These are phyloP conservation scores for Oxyteleia sp. DNA, from an alignment of 2,888 invertebrate genomes.

Conservation along the genomic window DNA sequence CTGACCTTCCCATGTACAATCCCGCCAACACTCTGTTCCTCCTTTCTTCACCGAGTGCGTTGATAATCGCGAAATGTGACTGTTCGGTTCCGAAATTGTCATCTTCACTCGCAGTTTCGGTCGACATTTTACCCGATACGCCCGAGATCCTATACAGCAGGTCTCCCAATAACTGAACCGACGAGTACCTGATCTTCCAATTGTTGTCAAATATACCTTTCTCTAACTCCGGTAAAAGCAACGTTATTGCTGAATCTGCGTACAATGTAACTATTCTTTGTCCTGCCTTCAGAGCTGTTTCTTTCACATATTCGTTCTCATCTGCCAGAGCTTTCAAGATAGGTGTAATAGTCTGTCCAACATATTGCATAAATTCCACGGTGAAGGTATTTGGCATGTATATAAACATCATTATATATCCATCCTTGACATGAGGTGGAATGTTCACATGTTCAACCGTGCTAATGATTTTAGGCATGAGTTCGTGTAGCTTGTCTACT, in stretches of 20 bases:
- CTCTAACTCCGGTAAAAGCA: constrained; percentile 97
- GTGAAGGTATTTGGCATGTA: constrained; percentile 99
- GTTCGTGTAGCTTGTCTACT: constrained; percentile 96
- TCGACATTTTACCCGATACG: constrained; percentile 99
- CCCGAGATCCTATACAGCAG: constrained; percentile 98
- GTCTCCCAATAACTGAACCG: constrained; percentile 98
- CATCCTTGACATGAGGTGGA: constrained; percentile 99
- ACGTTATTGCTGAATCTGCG: constrained; percentile 97
- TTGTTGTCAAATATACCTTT: constrained; percentile 98
- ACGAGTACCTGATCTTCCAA: constrained; percentile 98
- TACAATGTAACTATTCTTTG: constrained; percentile 98
- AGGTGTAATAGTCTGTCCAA: constrained; percentile 98
- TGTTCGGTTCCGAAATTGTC: constrained; percentile 99
- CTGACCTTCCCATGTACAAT: constrained; percentile 98
- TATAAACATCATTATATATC: constrained; percentile 99
- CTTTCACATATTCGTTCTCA: constrained; percentile 99
- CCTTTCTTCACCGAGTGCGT: constrained; percentile 95
- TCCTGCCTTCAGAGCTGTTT: constrained; percentile 98
- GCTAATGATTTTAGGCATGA: constrained; percentile 99
- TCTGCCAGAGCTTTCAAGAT: constrained; percentile 99
- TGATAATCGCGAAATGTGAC: constrained; percentile 96
- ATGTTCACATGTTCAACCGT: constrained; percentile 97
- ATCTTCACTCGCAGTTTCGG: constrained; percentile 99
- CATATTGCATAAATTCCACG: constrained; percentile 97
- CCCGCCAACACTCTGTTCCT: constrained; percentile 97